These are phyloP conservation scores for Pandemis heparana DNA, from an alignment of 2,888 invertebrate species.

Conservation along the genomic window DNA sequence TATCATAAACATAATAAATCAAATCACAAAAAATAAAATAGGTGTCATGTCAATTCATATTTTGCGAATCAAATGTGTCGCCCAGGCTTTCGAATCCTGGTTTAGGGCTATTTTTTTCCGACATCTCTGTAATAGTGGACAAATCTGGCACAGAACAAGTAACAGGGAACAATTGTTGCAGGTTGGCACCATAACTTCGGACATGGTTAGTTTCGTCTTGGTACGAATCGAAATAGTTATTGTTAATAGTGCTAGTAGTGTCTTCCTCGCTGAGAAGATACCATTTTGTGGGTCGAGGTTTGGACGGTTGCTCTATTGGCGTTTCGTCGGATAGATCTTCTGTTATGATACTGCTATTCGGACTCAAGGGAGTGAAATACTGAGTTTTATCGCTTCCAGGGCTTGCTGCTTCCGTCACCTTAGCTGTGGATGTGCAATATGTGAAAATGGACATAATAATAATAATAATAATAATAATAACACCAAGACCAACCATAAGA, in stretches of 20 bases:
- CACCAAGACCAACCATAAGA: too few species aligned
- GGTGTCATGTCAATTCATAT: constrained; percentile 20
- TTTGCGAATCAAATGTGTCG: constrained; percentile 52
- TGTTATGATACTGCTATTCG: constrained; percentile 62
- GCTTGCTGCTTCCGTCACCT: constrained; percentile 3
- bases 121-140: constrained; percentile 75
- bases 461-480: too few species aligned
- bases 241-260: constrained; percentile 43
- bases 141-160: constrained; percentile 73
- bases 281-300: constrained; percentile 59
- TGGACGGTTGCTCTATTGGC: constrained; percentile 33
- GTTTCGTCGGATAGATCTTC: constrained; percentile 71
- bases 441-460: background rate
- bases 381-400: constrained; percentile 45
- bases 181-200: constrained; percentile 58
- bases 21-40: background rate
- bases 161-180: constrained; percentile 71
- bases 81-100: constrained; percentile 51
- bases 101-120: constrained; percentile 65
- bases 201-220: constrained; percentile 40
- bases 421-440: constrained; percentile 15
- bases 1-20: background rate
- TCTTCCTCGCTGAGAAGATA: constrained; percentile 76
- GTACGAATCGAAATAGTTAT: constrained; percentile 49
- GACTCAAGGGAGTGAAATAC: constrained; percentile 45